Percentiles rank a stretch among this genome's conserved stretches.
Conservation (phyloP, 2,797 vertebrate species). For the Chromobotia macracanthus region DNA sequence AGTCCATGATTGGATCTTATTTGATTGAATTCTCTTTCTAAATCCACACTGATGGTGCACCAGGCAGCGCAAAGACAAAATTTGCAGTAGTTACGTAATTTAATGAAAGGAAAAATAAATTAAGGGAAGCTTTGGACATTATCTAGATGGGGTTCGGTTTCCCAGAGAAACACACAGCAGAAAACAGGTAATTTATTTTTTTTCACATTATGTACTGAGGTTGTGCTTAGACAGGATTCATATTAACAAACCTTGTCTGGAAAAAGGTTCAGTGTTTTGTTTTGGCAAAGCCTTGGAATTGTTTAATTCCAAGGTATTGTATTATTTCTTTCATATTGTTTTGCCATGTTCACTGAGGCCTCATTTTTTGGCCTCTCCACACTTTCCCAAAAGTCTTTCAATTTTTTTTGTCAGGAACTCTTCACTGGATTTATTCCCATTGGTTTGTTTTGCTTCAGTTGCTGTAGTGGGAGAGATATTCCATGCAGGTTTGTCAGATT, state of each 20-base stretch:
- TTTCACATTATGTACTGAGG: not conserved
- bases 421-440: conserved; percentile 2
- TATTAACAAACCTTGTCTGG: not conserved
- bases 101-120: not conserved
- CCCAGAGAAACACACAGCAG: not conserved
- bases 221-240: not conserved
- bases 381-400: not conserved
- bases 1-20: not conserved
- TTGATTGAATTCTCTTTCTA: not conserved
- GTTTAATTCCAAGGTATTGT: not conserved
- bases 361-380: not conserved
- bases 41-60: not conserved
- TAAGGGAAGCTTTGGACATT: no score
- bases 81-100: not conserved
- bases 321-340: not conserved
- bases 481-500: conserved; percentile 14
- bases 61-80: not conserved
- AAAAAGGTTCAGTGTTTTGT: no score
- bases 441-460: conserved; percentile 35
- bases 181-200: no score
- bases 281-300: no score
- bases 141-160: not conserved
- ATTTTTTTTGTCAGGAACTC: not conserved
- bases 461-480: not conserved
- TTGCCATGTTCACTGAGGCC: not conserved